Conservation (phyloP, 2,888 invertebrate genomes). For the Escarpia spicata region DNA sequence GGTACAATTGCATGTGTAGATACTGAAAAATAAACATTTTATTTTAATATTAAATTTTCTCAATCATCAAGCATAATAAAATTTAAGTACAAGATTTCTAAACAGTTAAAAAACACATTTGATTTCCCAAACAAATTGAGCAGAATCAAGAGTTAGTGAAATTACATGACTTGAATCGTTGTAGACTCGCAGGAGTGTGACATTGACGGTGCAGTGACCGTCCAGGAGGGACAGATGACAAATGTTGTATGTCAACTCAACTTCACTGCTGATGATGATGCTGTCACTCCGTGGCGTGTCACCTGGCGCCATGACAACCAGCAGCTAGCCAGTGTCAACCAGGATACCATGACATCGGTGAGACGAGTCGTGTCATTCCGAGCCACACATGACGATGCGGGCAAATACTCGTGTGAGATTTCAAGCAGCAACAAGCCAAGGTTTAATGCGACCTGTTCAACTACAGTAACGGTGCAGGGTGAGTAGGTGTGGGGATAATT, state of each 20-base stretch:
- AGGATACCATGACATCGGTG: slow-evolving; percentile 20
- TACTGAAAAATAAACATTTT: background rate
- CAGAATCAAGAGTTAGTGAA: background rate
- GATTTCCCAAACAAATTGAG: background rate
- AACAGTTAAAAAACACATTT: background rate
- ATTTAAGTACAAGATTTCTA: background rate
- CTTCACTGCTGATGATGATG: slow-evolving; percentile 20
- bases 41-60: background rate
- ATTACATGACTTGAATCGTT: background rate
- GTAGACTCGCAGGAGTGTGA: slow-evolving; percentile 26
- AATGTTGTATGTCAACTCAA: slow-evolving; percentile 2
- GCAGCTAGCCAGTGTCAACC: slow-evolving; percentile 29
- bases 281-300: slow-evolving; percentile 21
- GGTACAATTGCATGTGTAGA: background rate
- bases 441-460: background rate
- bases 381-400: background rate
- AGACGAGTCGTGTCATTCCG: background rate
- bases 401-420: background rate
- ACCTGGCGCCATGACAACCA: slow-evolving; percentile 30
- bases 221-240: slow-evolving; percentile 17
- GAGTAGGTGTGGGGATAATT: background rate
- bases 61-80: background rate
- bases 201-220: slow-evolving; percentile 25
- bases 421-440: background rate
- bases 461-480: background rate